Base-by-base conservation (phyloP, 2,113 vertebrate genomes). In the Mionectes macconnelli region DNA sequence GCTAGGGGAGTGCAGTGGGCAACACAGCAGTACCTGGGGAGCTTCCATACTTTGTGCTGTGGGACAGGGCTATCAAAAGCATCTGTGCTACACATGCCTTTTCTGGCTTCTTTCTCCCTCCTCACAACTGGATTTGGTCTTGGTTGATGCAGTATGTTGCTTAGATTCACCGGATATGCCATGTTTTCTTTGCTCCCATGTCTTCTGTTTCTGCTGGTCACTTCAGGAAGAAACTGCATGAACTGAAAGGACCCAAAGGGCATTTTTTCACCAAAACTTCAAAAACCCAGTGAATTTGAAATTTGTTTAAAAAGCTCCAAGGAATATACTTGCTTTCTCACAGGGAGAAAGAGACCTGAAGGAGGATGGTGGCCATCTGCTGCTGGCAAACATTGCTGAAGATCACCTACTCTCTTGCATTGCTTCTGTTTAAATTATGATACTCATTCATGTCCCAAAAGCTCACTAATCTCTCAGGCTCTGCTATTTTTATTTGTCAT, bases 1-100 rank as follows among this genome's bases (percentile, higher is more conserved):
- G 9, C 12, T 44, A 33, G 24, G 40, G 31, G 37, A 40, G 14
- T 23, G 56, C 30, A 33, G 16, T 27, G 42, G 55, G 25, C 27
- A 24, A 57, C 64, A 19, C 15, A 84, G 15, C 27, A 78, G 28
- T 28, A 12, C 12, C 62, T n/a, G 1, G 0, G 56, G 12, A 90
- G 21, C 21, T 45, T 40, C 22, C 18, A 39, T 18, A n/a, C 10
- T 78, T 74, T 49, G 8, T 44, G 21, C 31, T 83, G n/a, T 19
- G 37, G 12, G 24, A 57, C 10, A 57, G 37, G 50, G 49, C 12
- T 76, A 52, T 7, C 62, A 62, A 75, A 87, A 90, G 3, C 20
- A 50, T 3, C 1, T 57, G 14, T 57, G 8, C 10, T 12, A 7
- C 30, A 42, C 1, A 7, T 3, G 63, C 11, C 2, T 23, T n/a